Evolutionary conservation across 2,888 invertebrate species (phyloP), one percentile per base, ranked within the genome.

Genomic region (Platycheirus rosarum): DNA sequence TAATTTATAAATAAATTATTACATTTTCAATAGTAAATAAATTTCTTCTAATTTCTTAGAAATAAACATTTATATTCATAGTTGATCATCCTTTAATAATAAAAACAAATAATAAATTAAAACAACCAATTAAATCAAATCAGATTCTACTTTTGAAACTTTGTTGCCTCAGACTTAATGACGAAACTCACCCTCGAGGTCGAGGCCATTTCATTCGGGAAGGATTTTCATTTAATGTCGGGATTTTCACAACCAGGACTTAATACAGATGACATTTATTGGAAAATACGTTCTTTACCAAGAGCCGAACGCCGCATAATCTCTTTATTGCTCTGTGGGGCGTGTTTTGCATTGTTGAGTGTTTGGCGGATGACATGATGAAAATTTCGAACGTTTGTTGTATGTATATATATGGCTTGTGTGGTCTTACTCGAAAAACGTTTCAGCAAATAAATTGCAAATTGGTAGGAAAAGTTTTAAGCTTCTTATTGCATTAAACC

Each of bases 251-350:
- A 60, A 44, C 60, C 60, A 29, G 42, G 16, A 60, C 42, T 60
- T 60, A 60, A 60, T 60, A 42, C 60, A 60, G 60, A 60, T 60
- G 60, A 60, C 60, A 60, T 60, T 60, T 60, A 60, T 60, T 60
- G 26, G 60, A 44, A 60, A 60, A 44, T 29, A 44, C 60, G 4
- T 29, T 44, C 29, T 18, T 23, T 57, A 57, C 4, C 5, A 6
- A 3, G 1, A 20, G 11, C 14, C 29, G 16, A 60, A 60, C 16
- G 26, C n/a, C 29, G 44, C 26, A 29, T 60, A 42, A 60, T 60
- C 60, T 16, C 23, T 44, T 44, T 60, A 14, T 57, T 6, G 57
- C 23, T 57, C 23, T 40, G 20, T 57, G 57, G 55, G 40, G 55
- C 55, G 57, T 40, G 40, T 44, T 60, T 60, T 44, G 60, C 44